A percentile compares a stretch with the other conserved stretches of the same genome.
Conservation (phyloP, 2,888 invertebrate species). For the Drosophila conformis region DNA sequence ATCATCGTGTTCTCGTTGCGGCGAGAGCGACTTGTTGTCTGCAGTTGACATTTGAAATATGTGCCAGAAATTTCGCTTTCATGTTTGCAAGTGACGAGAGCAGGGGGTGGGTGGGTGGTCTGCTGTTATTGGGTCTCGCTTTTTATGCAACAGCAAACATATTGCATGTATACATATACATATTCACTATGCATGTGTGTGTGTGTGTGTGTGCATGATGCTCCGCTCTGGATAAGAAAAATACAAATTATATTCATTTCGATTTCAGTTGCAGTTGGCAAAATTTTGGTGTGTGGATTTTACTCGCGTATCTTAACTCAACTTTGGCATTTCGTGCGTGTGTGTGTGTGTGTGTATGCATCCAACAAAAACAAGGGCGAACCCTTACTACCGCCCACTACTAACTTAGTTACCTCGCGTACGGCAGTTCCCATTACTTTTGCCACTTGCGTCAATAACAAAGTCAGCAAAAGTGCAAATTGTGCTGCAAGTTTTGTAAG, state of each 20-base stretch:
- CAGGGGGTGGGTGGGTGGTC: neutral
- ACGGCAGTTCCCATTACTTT: conserved; percentile 3
- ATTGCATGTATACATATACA: conserved; percentile 21
- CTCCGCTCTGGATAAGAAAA: conserved; percentile 19
- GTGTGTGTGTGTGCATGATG: conserved; percentile 8
- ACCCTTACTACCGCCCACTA: neutral
- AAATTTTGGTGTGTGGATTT: conserved; percentile 20
- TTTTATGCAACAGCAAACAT: conserved; percentile 64
- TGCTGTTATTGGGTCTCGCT: conserved; percentile 7
- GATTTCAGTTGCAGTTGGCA: conserved; percentile 36
- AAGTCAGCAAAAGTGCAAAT: conserved; percentile 25
- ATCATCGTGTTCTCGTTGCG: conserved; percentile 45
- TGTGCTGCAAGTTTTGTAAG: conserved; percentile 11
- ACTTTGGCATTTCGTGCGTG: conserved; percentile 65
- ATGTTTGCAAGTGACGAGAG: conserved; percentile 50
- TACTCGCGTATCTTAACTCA: conserved; percentile 45
- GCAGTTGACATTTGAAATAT: conserved; percentile 65
- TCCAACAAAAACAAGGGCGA: neutral
- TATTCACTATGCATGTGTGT: conserved; percentile 7
- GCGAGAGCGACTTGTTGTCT: conserved; percentile 70
- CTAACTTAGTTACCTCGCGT: conserved; percentile 4
- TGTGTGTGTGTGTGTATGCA: neutral
- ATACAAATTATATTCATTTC: conserved; percentile 50
- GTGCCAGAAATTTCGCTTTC: conserved; percentile 82
- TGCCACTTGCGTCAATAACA: conserved; percentile 33